Evolutionary conservation across 2,888 invertebrate genomes (phyloP), one percentile per base, ranked within the genome.

Genomic region (Drosophila prostipennis): DNA sequence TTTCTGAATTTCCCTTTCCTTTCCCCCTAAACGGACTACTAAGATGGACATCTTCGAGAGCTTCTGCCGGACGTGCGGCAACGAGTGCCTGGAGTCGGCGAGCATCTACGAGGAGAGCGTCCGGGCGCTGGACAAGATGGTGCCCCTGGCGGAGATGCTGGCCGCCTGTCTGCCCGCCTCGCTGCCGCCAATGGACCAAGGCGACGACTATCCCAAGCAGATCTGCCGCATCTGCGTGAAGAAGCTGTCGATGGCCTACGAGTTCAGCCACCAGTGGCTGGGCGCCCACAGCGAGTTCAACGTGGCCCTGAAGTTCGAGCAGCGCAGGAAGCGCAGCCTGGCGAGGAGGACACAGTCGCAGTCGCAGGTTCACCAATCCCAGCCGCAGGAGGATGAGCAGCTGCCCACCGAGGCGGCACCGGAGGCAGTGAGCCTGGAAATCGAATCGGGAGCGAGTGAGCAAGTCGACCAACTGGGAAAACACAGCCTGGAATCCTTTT

Each of bases 151-250:
- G 7, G 77, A 81, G 2, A 37, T 82, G 36, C 8, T 82, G 2
- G 13, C 59, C 4, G 16, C 14, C 7, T 87, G 85, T 11, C 1
- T 65, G 29, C 82, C 81, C 11, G 19, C 57, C 3, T 14, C 67
- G 2, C 0, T 75, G 40, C 55, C 84, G 8, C 23, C 69, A 3
- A 4, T 77, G 6, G 34, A 59, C 19, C n/a, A 64, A 13, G 58
- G 74, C 7, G 80, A 85, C 19, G 74, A 79, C 36, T 89, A 89
- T 56, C 91, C 91, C 0, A 79, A 86, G 36, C 74, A 81, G 40
- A 89, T 91, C 34, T 91, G 91, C 34, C 84, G 84, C 13, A 72
- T 83, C 4, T 91, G 91, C 29, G 46, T 79, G 0, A 89, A 89
- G 19, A 79, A 87, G 53, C 56, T 91, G 13, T 78, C 78, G n/a